Conservation (phyloP, 1,140 invertebrate genomes). For the Homalodisca vitripennis region DNA sequence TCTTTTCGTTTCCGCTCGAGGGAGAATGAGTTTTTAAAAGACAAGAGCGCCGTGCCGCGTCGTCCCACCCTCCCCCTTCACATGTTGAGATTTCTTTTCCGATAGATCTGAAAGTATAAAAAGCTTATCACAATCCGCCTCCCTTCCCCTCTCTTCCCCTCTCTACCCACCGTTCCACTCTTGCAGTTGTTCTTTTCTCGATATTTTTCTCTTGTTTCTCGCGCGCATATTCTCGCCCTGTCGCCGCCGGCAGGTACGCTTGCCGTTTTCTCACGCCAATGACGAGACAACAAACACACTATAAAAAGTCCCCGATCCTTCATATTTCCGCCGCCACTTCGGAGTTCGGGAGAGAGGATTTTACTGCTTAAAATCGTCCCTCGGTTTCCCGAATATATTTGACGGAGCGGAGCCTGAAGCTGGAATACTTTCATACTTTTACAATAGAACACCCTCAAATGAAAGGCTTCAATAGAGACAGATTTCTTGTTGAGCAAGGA, state of each 20-base stretch:
- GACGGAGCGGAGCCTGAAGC: too few relatives aligned
- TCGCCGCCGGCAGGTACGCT: neutral
- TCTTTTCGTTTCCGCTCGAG: constrained; percentile 15
- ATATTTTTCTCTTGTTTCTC: constrained; percentile 27
- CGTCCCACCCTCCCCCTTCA: neutral
- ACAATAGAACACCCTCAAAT: too few relatives aligned
- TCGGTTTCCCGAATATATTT: neutral
- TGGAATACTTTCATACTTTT: too few relatives aligned
- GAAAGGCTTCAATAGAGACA: too few relatives aligned
- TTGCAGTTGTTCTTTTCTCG: constrained; percentile 25
- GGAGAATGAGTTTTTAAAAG: constrained; percentile 31
- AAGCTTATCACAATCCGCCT: constrained; percentile 33
- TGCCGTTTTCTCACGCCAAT: constrained; percentile 6
- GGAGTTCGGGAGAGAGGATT: too few relatives aligned
- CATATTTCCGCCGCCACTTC: neutral
- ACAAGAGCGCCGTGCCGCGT: constrained; percentile 8
- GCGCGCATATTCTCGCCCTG: constrained; percentile 10
- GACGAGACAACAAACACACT: constrained; percentile 6
- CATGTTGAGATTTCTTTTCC: constrained; percentile 27
- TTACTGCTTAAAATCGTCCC: neutral
- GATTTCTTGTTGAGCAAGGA: too few relatives aligned
- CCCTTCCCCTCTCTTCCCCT: neutral
- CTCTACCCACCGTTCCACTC: too few relatives aligned
- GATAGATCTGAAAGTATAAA: constrained; percentile 36
- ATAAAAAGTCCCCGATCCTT: too few relatives aligned